Percentiles rank a stretch among this genome's conserved stretches.
phyloP scores from a whole-genome alignment of 2,797 vertebrate species.

The Carcharodon carcharias region DNA sequence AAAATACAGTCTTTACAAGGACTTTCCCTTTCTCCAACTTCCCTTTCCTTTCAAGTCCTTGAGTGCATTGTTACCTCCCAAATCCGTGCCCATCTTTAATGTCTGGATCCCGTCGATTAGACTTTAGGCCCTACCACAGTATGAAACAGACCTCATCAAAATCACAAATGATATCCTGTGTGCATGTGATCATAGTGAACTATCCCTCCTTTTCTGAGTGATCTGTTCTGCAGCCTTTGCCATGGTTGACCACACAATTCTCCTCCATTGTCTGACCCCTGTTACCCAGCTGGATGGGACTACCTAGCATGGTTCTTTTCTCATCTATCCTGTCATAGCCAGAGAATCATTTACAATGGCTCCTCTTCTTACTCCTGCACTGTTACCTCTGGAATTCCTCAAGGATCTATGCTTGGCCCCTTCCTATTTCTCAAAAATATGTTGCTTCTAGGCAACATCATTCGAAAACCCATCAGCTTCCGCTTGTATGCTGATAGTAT shows the following conservation, averaged over 20 bases:
- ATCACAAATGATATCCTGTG: no score
- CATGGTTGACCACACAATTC: no score
- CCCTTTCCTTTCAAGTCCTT: neutral
- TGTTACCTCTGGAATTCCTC: neutral
- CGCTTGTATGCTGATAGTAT: neutral
- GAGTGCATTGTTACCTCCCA: neutral
- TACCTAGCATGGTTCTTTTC: neutral
- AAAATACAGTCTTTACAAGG: no score
- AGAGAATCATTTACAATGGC: neutral
- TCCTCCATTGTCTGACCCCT: neutral
- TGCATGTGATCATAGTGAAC: neutral
- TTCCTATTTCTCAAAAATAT: neutral
- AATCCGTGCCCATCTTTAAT: neutral
- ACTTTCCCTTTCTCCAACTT: no score
- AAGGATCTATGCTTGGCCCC: neutral
- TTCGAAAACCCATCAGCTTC: neutral
- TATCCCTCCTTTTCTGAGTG: neutral
- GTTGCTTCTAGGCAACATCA: neutral
- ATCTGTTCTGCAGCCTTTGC: neutral
- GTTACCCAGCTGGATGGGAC: neutral
- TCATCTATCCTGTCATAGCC: neutral
- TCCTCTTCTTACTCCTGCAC: neutral
- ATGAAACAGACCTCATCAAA: neutral
- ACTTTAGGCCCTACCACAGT: neutral
- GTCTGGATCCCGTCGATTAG: no score